Evolutionary conservation across 2,113 vertebrate genomes (phyloP), one percentile per base, ranked within the genome.

Genomic region (Calidris pugnax): DNA sequence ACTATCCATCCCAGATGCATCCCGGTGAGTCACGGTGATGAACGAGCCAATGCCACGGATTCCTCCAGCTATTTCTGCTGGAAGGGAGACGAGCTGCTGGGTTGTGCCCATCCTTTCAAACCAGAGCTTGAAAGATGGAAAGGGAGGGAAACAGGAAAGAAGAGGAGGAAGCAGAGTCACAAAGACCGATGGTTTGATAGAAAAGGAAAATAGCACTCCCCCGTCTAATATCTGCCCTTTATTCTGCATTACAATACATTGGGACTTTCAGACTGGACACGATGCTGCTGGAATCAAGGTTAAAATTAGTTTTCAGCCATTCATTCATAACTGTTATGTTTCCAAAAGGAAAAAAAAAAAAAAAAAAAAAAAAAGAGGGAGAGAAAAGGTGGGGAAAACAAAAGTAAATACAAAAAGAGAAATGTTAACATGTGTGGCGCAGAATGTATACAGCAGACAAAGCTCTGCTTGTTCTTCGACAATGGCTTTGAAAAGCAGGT

Each of bases 351-450:
- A 51, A 51, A 51, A 27, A n/a, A n/a, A n/a, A n/a, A n/a, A n/a
- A n/a, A n/a, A 28, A 53, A 51, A 79, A 62, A 90, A 51, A 92
- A 86, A 95, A 57, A 97, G n/a, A 94, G 82, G 28, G 67, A 76
- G 96, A 97, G 91, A 96, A 59, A 95, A 96, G 89, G 94, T 88
- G 94, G 90, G 37, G 72, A 87, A 90, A 95, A 98, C 89, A 97
- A 97, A 98, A 97, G 90, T 97, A 97, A 95, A 95, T 94, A 97
- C 95, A 97, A 92, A 97, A 97, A 98, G 89, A 97, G 97, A 97
- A 94, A 97, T 97, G 95, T 98, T 98, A 98, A 97, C 97, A 96
- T 81, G 89, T 85, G 95, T 94, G 89, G 80, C 63, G 90, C 87
- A 71, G 93, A 96, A 97, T 93, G 96, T 94, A 92, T 93, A 95